These are phyloP conservation scores for Maniola hyperantus DNA, from an alignment of 2,888 invertebrate species.

Conservation along the genomic window DNA sequence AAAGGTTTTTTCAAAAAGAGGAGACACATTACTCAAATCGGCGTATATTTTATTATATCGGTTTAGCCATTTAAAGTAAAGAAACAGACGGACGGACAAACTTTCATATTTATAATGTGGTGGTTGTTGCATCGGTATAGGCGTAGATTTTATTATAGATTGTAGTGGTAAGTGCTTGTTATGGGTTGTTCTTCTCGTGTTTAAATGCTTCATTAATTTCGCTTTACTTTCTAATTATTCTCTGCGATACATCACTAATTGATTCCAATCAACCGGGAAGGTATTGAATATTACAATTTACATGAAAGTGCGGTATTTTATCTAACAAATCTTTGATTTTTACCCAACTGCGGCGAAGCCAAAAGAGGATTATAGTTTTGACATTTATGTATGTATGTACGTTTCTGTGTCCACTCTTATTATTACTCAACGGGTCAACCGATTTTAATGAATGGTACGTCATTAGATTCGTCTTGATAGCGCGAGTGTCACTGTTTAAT, in stretches of 20 bases:
- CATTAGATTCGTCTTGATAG: too few relatives aligned
- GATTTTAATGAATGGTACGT: too few relatives aligned
- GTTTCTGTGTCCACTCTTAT: too few relatives aligned
- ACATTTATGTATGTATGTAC: too few relatives aligned
- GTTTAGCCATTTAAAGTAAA: neutral
- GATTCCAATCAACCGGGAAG: neutral
- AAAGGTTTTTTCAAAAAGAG: too few relatives aligned
- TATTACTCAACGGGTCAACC: too few relatives aligned
- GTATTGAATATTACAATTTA: neutral
- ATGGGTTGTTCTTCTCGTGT: conserved; percentile 15
- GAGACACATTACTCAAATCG: too few relatives aligned
- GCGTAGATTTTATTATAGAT: neutral
- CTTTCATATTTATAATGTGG: neutral
- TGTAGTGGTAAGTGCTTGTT: conserved; percentile 8
- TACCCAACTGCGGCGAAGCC: neutral
- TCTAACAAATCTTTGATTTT: too few relatives aligned
- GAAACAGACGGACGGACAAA: neutral
- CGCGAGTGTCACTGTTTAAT: too few relatives aligned
- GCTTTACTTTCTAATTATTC: conserved; percentile 23
- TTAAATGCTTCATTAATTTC: conserved; percentile 20
- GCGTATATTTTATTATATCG: too few relatives aligned
- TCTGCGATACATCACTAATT: conserved; percentile 25
- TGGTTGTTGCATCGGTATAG: neutral
- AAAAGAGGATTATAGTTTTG: neutral
- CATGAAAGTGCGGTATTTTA: too few relatives aligned